Conservation (phyloP, 2,888 invertebrate species). For the Rhogogaster chlorosoma region DNA sequence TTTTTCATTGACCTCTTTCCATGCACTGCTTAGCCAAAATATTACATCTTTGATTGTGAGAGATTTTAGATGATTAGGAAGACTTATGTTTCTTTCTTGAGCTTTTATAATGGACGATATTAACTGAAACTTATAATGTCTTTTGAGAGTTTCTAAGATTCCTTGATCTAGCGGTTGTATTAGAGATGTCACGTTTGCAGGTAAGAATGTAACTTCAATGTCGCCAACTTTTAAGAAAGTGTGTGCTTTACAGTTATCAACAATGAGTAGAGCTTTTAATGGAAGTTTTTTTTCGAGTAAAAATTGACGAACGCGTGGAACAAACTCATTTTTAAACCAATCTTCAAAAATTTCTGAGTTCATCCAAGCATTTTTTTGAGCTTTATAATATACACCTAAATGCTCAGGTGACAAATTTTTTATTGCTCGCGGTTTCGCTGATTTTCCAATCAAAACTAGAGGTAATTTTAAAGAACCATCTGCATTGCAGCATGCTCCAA, state of each 20-base stretch:
- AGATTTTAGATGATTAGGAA: background rate
- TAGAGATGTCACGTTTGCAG: constrained; percentile 54
- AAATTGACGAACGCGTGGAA: constrained; percentile 52
- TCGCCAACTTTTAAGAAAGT: constrained; percentile 3
- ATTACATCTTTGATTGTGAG: constrained; percentile 29
- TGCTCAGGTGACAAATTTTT: constrained; percentile 57
- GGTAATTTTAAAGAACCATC: constrained; percentile 60
- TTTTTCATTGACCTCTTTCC: background rate
- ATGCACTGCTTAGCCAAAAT: constrained; percentile 14
- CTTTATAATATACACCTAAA: constrained; percentile 58
- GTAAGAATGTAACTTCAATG: constrained; percentile 25
- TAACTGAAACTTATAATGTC: constrained; percentile 43
- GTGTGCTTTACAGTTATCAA: constrained; percentile 52
- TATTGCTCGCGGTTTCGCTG: constrained; percentile 57
- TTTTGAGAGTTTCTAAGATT: constrained; percentile 54
- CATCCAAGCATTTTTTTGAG: constrained; percentile 61
- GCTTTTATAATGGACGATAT: constrained; percentile 19
- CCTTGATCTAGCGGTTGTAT: constrained; percentile 58
- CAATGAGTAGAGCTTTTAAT: constrained; percentile 51
- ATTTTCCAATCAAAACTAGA: constrained; percentile 58
- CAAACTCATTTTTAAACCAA: constrained; percentile 56
- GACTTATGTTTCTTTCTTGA: background rate
- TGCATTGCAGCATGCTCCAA: constrained; percentile 60
- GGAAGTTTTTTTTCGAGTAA: constrained; percentile 54
- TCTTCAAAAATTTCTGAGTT: constrained; percentile 52